Evolutionary conservation across 2,113 vertebrate genomes (phyloP).

Genomic region (Pavo muticus): DNA sequence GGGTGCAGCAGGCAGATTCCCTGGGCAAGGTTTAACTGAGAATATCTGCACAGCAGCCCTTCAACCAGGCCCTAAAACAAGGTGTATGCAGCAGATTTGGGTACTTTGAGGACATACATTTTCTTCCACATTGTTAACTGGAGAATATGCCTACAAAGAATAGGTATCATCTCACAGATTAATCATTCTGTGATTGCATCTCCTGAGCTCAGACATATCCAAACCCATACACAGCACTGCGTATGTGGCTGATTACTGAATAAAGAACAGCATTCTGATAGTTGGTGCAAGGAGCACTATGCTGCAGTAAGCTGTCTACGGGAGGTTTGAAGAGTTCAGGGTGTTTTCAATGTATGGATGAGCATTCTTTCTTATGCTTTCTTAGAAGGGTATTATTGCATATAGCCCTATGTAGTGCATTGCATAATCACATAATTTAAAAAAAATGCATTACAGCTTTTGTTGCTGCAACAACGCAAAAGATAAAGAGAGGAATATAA

Average conservation of each 20-base stretch:
- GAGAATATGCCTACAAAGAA: conserved; percentile 25
- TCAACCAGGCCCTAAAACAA: not conserved
- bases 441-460: conserved; percentile 12
- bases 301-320: not conserved
- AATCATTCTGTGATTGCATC: conserved; percentile 30
- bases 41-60: not conserved
- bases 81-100: not conserved
- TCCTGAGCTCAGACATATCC: not conserved
- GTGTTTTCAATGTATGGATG: not conserved
- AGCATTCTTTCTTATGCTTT: conserved; percentile 4
- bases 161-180: not conserved
- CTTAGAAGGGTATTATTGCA: conserved; percentile 22
- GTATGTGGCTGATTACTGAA: not conserved
- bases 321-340: not conserved
- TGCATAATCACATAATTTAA: not conserved
- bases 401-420: not conserved
- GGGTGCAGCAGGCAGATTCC: not conserved
- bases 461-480: not conserved
- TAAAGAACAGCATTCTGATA: conserved; percentile 5
- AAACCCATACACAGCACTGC: not conserved
- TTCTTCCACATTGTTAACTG: not conserved
- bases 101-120: not conserved
- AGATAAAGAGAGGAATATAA: conserved; percentile 31
- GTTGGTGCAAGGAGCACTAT: not conserved
- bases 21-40: not conserved